These are phyloP conservation scores for Solenopsis fugax DNA, from an alignment of 1,140 invertebrate genomes.

Conservation along the genomic window DNA sequence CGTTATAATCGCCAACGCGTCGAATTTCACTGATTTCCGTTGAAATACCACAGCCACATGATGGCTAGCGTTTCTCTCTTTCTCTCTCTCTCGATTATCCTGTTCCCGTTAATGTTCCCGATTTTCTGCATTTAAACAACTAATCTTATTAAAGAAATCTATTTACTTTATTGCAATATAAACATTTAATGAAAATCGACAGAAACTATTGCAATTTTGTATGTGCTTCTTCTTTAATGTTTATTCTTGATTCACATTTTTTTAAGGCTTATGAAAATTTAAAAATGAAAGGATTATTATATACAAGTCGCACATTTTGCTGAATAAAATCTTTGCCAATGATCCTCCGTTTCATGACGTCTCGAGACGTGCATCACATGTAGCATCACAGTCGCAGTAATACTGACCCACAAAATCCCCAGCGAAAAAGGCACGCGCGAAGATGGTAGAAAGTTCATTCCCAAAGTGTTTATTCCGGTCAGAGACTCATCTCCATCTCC, in stretches of 20 bases:
- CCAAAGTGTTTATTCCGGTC: conserved; percentile 70
- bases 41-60: neutral
- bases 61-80: neutral
- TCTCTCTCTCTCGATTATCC: neutral
- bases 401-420: conserved; percentile 65
- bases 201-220: neutral
- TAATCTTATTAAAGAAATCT: neutral
- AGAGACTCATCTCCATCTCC: conserved; percentile 47
- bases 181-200: neutral
- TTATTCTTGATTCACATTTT: neutral
- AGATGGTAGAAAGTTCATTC: conserved; percentile 70
- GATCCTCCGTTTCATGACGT: conserved; percentile 8
- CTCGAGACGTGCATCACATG: neutral
- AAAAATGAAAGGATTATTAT: neutral
- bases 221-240: neutral
- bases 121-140: neutral
- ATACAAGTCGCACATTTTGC: neutral
- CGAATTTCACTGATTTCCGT: conserved; percentile 24
- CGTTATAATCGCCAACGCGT: conserved; percentile 61
- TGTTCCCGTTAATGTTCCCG: neutral
- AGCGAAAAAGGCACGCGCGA: conserved; percentile 31
- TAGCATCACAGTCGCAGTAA: conserved; percentile 42
- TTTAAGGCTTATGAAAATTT: neutral
- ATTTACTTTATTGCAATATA: neutral
- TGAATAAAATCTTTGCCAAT: conserved; percentile 2